Evolutionary conservation across 2,113 vertebrate genomes (phyloP), one percentile per base, ranked within the genome.

Genomic region (Carassius gibelio): DNA sequence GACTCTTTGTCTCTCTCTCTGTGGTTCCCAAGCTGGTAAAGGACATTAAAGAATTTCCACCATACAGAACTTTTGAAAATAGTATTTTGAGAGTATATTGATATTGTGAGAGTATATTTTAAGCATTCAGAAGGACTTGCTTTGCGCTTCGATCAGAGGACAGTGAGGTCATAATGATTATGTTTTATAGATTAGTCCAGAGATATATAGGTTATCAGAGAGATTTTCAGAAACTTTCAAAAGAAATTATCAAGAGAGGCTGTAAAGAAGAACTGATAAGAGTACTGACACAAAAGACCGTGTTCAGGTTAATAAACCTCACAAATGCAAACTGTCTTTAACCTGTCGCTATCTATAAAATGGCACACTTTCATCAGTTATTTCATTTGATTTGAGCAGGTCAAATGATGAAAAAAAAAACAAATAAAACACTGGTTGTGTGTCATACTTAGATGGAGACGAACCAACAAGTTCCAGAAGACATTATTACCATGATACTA

Each of bases 141-240:
- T 42, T 10, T 72, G 69, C 19, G 5, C 42, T 45, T 42, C 45
- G 17, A 62, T 50, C 61, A 21, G 42, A 82, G 17, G 14, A 81
- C 62, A 81, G 59, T n/a, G 36, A 48, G 38, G 38, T 48, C 61
- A 81, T 81, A 66, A 52, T 82, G 30, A 71, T 69, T 55, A 82
- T 3, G 8, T 34, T 71, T 82, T 68, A 82, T 82, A 82, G 64
- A 82, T 26, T 69, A 55, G 26, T 8, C 23, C 36, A 15, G 11
- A 81, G n/a, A 80, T 21, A 57, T 34, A 21, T 15, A 42, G 5
- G n/a, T 71, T 75, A 72, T 52, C 76, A 45, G 8, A 23, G 42
- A 76, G 52, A 57, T 78, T 78, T 59, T 59, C 75, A 21, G 4
- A 78, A 81, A 48, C 13, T 14, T 45, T 8, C 8, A n/a, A 81